Evolutionary conservation across 2,113 vertebrate genomes (phyloP).

Genomic region (Corynorhinus townsendii): DNA sequence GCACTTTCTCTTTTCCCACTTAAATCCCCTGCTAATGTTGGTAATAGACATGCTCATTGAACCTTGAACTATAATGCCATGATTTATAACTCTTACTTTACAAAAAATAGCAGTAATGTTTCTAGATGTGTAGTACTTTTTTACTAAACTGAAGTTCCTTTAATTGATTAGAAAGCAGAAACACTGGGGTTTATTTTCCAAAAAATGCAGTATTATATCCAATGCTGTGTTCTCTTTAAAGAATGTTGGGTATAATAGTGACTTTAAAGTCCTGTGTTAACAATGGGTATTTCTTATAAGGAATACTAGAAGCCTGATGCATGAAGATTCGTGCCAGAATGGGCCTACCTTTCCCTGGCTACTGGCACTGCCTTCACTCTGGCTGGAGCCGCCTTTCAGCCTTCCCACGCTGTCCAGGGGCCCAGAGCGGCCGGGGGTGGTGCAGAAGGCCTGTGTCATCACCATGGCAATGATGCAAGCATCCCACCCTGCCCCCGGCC

Average conservation of each 20-base stretch:
- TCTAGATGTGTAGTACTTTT: background rate
- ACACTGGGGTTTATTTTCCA: background rate
- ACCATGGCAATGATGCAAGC: no score
- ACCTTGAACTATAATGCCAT: background rate
- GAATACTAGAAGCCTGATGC: background rate
- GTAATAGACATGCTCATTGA: background rate
- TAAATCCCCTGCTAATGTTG: rapidly evolving
- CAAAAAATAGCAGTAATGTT: background rate
- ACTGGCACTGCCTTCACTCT: no score
- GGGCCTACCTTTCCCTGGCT: no score
- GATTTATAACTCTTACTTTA: background rate
- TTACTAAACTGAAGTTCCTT: background rate
- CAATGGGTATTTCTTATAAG: background rate
- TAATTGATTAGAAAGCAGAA: conserved; percentile 4
- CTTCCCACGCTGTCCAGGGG: no score
- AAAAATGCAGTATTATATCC: background rate
- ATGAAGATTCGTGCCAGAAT: no score
- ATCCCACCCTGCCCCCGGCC: no score
- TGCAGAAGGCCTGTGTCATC: no score
- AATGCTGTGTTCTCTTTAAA: background rate
- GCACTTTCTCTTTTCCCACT: background rate
- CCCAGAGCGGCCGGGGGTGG: no score
- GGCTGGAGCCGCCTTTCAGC: no score
- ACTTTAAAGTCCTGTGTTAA: background rate
- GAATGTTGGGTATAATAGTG: background rate